Evolutionary conservation across 2,888 invertebrate species (phyloP).

Genomic region (Charanyca ferruginea): DNA sequence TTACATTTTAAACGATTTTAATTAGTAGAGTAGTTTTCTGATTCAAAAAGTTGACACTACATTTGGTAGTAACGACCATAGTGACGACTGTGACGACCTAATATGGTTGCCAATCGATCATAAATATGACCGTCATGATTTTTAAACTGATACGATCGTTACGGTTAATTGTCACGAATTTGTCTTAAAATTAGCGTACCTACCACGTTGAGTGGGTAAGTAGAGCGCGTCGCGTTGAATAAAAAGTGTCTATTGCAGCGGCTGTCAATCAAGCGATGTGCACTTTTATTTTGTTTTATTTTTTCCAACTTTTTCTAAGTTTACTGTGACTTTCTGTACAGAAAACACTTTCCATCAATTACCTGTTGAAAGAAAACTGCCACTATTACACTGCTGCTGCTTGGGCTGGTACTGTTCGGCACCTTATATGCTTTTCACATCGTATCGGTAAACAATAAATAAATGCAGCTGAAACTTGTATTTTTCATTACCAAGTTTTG

Average conservation of each 20-base stretch:
- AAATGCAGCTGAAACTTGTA: conserved; percentile 18
- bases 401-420: too few species aligned
- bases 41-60: conserved; percentile 21
- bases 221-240: conserved; percentile 77
- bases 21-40: too few species aligned
- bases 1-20: too few species aligned
- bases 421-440: conserved; percentile 33
- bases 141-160: conserved; percentile 62
- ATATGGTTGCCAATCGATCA: conserved; percentile 38
- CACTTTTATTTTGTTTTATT: conserved; percentile 68
- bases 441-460: conserved; percentile 39
- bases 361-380: conserved; percentile 69
- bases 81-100: neutral
- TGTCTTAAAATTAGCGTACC: conserved; percentile 75
- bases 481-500: too few species aligned
- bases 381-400: too few species aligned
- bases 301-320: conserved; percentile 71
- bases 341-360: conserved; percentile 79
- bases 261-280: conserved; percentile 72
- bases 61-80: neutral
- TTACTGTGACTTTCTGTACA: conserved; percentile 72
- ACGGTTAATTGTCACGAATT: conserved; percentile 74
- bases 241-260: conserved; percentile 71
- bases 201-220: conserved; percentile 71
- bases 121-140: conserved; percentile 56